These are phyloP conservation scores for Drosophila niveifrons DNA, from an alignment of 2,888 invertebrate species.

Conservation along the genomic window DNA sequence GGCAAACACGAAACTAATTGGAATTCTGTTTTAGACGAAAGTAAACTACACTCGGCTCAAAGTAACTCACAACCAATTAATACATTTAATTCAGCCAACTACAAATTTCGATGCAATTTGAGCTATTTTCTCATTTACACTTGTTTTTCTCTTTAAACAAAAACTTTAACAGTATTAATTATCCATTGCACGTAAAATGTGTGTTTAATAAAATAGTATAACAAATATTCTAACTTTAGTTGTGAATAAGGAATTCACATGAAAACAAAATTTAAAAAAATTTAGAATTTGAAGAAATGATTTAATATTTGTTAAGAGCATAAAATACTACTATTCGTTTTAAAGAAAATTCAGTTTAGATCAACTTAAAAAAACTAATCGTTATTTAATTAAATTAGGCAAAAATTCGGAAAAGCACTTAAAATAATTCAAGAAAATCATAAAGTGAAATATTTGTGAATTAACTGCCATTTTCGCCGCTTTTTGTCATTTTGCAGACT, in stretches of 20 bases:
- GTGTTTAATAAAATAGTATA: too few species aligned
- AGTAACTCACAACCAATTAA: neutral
- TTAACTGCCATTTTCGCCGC: constrained; percentile 3
- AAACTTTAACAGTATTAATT: neutral
- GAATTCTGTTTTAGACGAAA: neutral
- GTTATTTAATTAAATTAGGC: neutral
- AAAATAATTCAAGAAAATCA: constrained; percentile 1
- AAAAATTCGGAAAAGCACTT: neutral
- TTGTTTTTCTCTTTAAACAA: neutral
- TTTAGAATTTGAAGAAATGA: too few species aligned
- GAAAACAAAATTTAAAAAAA: too few species aligned
- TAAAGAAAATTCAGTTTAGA: neutral
- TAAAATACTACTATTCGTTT: too few species aligned
- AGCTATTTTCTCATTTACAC: neutral
- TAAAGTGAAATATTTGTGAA: constrained; percentile 2
- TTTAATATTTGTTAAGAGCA: too few species aligned
- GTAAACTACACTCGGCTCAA: constrained; percentile 7
- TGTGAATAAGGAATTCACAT: too few species aligned
- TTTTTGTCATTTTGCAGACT: constrained; percentile 4
- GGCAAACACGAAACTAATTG: constrained; percentile 13
- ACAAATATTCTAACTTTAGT: too few species aligned
- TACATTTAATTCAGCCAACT: neutral
- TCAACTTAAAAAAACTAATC: neutral
- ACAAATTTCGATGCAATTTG: neutral
- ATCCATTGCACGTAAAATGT: too few species aligned